Percentiles rank a stretch among this genome's conserved stretches.
Evolutionary conservation across 2,797 vertebrate genomes (phyloP).

Genomic region (Enteromius paludinosus): DNA sequence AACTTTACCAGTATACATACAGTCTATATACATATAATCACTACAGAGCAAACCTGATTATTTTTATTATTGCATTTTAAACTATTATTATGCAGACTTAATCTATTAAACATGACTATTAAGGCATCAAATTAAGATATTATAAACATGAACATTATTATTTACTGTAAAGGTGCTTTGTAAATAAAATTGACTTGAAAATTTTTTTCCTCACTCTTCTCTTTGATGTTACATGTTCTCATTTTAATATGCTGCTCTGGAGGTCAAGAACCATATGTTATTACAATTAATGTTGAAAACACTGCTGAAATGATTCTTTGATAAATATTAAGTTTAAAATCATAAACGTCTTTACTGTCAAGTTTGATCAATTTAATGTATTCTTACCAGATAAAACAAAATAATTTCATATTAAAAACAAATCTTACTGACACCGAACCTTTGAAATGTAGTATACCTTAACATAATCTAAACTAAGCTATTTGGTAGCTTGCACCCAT

Average conservation of each 20-base stretch:
- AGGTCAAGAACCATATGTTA: background rate
- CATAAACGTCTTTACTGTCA: background rate
- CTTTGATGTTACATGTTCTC: background rate
- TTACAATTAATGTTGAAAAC: background rate
- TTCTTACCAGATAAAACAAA: background rate
- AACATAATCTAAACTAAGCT: background rate
- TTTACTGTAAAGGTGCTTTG: background rate
- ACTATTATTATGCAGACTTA: background rate
- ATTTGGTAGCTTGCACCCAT: background rate
- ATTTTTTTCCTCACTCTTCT: background rate
- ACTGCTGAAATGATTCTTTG: background rate
- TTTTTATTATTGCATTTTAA: background rate
- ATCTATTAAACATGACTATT: background rate
- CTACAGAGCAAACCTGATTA: background rate
- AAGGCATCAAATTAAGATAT: background rate
- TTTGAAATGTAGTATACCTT: no score
- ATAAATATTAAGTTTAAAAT: background rate
- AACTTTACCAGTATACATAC: background rate
- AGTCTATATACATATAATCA: background rate
- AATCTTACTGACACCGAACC: background rate
- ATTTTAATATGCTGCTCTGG: background rate
- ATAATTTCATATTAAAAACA: background rate
- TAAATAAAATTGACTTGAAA: background rate
- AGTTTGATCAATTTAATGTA: background rate
- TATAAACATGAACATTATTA: background rate